A percentile compares a stretch with the other conserved stretches of the same genome.
These are phyloP conservation scores for Mesocricetus auratus DNA, from an alignment of 2,113 vertebrate species.

Conservation along the genomic window DNA sequence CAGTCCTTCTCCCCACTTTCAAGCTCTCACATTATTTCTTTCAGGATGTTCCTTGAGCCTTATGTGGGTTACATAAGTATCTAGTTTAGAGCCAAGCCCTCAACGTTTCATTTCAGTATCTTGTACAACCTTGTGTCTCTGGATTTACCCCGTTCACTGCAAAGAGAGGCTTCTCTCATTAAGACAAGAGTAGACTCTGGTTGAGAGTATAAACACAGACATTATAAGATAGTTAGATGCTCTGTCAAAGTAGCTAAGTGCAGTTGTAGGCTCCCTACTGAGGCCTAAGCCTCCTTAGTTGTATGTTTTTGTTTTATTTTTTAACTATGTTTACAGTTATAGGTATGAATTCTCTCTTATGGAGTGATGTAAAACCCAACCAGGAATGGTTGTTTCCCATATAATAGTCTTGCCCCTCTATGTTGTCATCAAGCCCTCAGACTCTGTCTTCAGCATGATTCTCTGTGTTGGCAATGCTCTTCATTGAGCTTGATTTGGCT, in stretches of 20 bases:
- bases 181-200: neutral
- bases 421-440: neutral
- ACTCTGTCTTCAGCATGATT: neutral
- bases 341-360: neutral
- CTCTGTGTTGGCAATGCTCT: neutral
- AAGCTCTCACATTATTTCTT: neutral
- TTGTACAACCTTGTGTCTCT: neutral
- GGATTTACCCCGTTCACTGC: neutral
- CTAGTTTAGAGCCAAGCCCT: neutral
- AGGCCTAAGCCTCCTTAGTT: no score
- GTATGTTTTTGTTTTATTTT: neutral
- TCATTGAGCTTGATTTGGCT: neutral
- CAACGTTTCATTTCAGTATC: neutral
- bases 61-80: neutral
- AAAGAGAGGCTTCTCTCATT: neutral
- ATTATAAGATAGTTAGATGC: neutral
- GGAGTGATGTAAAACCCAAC: neutral
- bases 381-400: neutral
- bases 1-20: neutral
- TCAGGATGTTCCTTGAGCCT: no score
- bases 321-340: neutral
- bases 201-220: neutral
- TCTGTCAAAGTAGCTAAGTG: neutral
- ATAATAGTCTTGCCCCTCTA: no score
- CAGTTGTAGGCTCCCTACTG: neutral